Evolutionary conservation across 2,113 vertebrate genomes (phyloP).

Genomic region (Microtus richardsoni): DNA sequence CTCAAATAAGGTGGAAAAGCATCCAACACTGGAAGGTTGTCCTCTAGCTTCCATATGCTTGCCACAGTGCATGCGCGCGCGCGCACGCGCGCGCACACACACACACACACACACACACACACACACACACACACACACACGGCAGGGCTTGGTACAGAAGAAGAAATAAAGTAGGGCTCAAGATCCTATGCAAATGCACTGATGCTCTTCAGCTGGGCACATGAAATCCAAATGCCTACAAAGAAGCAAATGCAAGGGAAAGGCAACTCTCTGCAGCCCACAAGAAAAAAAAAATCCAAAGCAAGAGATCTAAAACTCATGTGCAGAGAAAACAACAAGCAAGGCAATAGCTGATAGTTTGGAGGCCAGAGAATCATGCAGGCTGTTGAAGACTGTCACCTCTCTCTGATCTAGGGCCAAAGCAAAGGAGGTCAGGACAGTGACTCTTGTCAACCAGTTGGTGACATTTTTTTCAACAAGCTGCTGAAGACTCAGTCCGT

Average conservation of each 20-base stretch:
- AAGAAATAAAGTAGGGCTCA: neutral
- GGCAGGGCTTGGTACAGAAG: neutral
- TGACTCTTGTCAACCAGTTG: neutral
- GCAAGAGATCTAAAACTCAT: neutral
- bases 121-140: neutral
- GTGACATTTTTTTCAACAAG: neutral
- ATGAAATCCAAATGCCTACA: neutral
- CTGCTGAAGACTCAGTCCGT: neutral
- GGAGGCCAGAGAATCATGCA: neutral
- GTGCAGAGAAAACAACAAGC: neutral
- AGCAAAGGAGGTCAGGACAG: neutral
- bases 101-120: neutral
- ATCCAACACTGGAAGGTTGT: neutral
- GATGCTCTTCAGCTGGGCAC: neutral
- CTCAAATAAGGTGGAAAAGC: too few species aligned
- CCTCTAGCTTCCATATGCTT: neutral
- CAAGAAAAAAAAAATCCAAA: neutral
- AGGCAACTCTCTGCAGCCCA: neutral
- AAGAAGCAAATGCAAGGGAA: neutral
- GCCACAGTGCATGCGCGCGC: neutral
- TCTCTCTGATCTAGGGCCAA: neutral
- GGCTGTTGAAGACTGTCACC: neutral
- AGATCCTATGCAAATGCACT: neutral
- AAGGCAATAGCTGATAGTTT: neutral
- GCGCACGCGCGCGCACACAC: accelerated